Conservation (phyloP, 1,140 invertebrate species). For the Nasonia vitripennis region DNA sequence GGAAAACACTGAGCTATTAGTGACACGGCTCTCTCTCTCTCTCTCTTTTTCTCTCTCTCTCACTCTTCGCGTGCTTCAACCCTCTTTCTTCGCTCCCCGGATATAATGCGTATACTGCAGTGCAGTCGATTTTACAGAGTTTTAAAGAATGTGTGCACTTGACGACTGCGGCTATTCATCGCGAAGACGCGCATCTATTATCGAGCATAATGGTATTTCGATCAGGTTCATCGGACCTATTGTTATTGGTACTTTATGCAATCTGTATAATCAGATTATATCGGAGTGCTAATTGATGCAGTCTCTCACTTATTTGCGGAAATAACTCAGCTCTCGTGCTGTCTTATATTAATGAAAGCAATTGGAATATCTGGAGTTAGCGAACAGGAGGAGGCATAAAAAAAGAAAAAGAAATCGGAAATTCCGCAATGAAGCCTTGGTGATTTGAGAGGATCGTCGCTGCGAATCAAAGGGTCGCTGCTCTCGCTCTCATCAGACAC, state of each 20-base stretch:
- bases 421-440: constrained; percentile 21
- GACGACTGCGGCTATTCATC: background rate
- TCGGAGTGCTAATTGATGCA: background rate
- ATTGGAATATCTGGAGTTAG: constrained; percentile 28
- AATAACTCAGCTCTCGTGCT: constrained; percentile 7
- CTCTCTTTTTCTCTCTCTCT: background rate
- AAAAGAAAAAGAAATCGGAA: constrained; percentile 6
- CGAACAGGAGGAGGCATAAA: background rate
- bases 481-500: constrained; percentile 15
- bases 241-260: constrained; percentile 22
- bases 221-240: constrained; percentile 34
- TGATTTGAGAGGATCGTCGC: constrained; percentile 33
- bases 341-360: constrained; percentile 40
- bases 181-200: constrained; percentile 26
- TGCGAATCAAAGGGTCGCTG: constrained; percentile 56
- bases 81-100: background rate
- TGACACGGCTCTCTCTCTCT: background rate
- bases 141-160: background rate
- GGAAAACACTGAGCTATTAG: constrained; percentile 30
- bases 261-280: constrained; percentile 21
- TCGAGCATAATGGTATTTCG: constrained; percentile 27
- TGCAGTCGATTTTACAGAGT: background rate
- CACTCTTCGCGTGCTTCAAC: background rate
- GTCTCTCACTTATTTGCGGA: background rate
- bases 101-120: background rate